Percentiles rank a stretch among this genome's conserved stretches.
Evolutionary conservation across 2,113 vertebrate species (phyloP).

Genomic region (Oreochromis aureus): DNA sequence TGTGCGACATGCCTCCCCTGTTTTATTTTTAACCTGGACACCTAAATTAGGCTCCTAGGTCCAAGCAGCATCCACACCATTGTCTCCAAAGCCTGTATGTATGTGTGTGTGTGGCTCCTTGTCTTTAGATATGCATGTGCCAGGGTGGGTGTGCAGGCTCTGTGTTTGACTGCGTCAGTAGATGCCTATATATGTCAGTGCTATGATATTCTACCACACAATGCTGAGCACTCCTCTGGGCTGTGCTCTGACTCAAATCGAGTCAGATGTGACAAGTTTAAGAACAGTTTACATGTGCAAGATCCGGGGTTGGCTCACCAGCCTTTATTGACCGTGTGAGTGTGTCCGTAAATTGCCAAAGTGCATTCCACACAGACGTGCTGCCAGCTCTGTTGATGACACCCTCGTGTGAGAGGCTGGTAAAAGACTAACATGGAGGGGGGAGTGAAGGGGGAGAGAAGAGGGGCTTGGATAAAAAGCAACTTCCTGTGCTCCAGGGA

Average conservation of each 20-base stretch:
- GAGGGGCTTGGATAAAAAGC: background rate
- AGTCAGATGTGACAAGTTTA: constrained; percentile 34
- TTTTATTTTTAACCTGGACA: constrained; percentile 76
- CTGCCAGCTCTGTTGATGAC: constrained; percentile 53
- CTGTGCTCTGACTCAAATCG: constrained; percentile 22
- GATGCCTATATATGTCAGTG: constrained; percentile 4
- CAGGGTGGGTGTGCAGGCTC: background rate
- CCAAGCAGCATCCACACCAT: constrained; percentile 23
- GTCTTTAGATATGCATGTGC: constrained; percentile 6
- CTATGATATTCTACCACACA: background rate
- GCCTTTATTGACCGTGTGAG: constrained; percentile 47
- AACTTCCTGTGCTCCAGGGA: background rate
- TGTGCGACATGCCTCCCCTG: constrained; percentile 72
- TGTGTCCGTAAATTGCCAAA: constrained; percentile 50
- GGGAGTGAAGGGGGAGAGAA: background rate
- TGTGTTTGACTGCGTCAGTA: background rate
- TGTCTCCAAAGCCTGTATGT: constrained; percentile 22
- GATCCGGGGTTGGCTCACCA: constrained; percentile 1
- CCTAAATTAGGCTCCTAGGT: constrained; percentile 49
- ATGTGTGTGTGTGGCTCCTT: background rate
- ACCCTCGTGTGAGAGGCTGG: constrained; percentile 50
- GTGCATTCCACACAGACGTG: constrained; percentile 62
- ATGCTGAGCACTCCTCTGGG: background rate
- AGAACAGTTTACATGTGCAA: constrained; percentile 31
- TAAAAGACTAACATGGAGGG: constrained; percentile 17